phyloP scores from a whole-genome alignment of 1,140 invertebrate genomes.

The Diabrotica virgifera region DNA sequence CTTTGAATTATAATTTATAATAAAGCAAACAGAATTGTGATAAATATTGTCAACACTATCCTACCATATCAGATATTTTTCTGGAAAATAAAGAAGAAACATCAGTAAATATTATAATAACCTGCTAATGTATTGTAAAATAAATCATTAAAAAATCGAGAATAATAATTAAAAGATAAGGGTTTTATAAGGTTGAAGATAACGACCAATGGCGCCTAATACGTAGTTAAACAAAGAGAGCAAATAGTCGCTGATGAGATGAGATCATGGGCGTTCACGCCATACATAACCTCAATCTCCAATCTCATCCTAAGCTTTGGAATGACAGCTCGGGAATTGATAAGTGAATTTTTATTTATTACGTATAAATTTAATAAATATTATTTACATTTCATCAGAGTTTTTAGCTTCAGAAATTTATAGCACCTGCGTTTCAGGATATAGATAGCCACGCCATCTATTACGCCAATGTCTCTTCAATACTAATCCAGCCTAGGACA shows the following conservation, averaged over 20 bases:
- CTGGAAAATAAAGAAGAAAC: slow-evolving; percentile 23
- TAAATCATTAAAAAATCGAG: slow-evolving; percentile 24
- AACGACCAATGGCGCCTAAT: slow-evolving; percentile 20
- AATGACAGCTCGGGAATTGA: too few relatives aligned
- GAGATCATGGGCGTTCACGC: not conserved
- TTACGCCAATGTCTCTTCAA: too few relatives aligned
- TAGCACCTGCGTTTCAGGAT: too few relatives aligned
- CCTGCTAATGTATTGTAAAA: slow-evolving; percentile 24
- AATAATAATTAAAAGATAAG: slow-evolving; percentile 25
- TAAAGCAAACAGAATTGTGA: slow-evolving; percentile 22
- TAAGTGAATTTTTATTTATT: too few relatives aligned
- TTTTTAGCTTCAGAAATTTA: too few relatives aligned
- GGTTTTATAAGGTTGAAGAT: slow-evolving; percentile 22
- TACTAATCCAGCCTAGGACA: too few relatives aligned
- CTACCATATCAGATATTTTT: slow-evolving; percentile 21
- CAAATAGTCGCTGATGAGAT: slow-evolving; percentile 5
- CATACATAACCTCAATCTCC: too few relatives aligned
- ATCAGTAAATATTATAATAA: slow-evolving; percentile 24
- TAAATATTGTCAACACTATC: slow-evolving; percentile 24
- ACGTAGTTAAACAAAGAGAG: slow-evolving; percentile 12
- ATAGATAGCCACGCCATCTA: too few relatives aligned
- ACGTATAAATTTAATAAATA: too few relatives aligned
- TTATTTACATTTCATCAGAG: too few relatives aligned
- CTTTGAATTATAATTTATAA: slow-evolving; percentile 20
- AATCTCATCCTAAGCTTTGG: too few relatives aligned